Base-by-base conservation (phyloP, 1,140 invertebrate genomes). In the Araneus ventricosus region DNA sequence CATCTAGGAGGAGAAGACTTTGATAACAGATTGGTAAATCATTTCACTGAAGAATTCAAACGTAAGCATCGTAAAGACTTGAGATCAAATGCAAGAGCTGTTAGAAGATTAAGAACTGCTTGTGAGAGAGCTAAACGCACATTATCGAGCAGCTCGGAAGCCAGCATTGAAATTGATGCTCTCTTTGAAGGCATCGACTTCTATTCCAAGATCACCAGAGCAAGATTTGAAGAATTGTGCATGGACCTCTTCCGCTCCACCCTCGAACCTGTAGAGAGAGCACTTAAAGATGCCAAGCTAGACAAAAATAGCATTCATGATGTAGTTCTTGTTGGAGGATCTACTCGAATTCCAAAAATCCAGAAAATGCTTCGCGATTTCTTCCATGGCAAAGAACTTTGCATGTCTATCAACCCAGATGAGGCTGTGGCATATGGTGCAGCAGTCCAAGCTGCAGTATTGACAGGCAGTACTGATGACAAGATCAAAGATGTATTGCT, bases 21-120 rank as follows among this genome's bases (percentile, higher is more conserved):
- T 84, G 98, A 99, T 95, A 98, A 98, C 95, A 96, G 98, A 70
- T 97, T 99, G 97, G 98, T 99, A 30, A 98, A 98, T 95, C 98
- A 99, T 96, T 99, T 99, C 94, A 97, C 98, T 1, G 97, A 99
- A 95, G 98, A 99, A 95, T 84, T 84, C 27, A 84, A 84, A 84
- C 41, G 41, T 5, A 84, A 84, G 52, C 41, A 84, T 57, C 96
- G 99, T 99, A 99, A 99, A 95, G 99, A 99, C 94, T 96, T 99
- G 41, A 97, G 97, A 34, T 96, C 96, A 84, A 99, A 99, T 96
- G 98, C 99, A 95, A 96, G 99, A 93, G 98, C 99, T 8, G 99
- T 96, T 7, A 94, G 95, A 22, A 94, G 95, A 39, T 52, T 84
- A 17, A 27, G 82, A 52, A 84, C 82, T 17, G 41, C 82, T 20